These are phyloP conservation scores for Drosophila setosimentum DNA, from an alignment of 2,888 invertebrate genomes.

Conservation along the genomic window DNA sequence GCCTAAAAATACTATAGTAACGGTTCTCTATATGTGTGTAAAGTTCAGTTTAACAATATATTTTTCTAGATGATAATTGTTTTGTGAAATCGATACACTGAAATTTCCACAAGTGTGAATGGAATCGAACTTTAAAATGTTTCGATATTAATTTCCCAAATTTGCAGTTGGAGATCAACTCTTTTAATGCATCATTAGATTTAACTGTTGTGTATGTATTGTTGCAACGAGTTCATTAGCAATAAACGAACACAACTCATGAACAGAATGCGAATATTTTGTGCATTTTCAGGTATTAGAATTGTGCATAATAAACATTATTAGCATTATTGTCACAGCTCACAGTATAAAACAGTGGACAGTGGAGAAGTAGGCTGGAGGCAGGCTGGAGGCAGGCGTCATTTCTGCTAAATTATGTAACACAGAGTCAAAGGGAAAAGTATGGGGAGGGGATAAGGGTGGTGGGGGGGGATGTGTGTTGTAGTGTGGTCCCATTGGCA, in stretches of 20 bases:
- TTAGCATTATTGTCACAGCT: conserved; percentile 71
- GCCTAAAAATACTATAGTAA: not conserved
- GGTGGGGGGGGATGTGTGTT: not conserved
- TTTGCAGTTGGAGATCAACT: too few relatives aligned
- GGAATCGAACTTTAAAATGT: not conserved
- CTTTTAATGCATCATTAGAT: not conserved
- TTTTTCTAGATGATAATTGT: not conserved
- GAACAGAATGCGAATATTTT: conserved; percentile 32
- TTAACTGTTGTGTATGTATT: not conserved
- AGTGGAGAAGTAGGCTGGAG: not conserved
- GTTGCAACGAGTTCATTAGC: conserved; percentile 37
- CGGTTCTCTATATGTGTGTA: not conserved
- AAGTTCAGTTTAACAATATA: not conserved
- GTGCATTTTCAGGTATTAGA: conserved; percentile 43
- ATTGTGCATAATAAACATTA: conserved; percentile 60
- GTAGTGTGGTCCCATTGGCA: conserved; percentile 28
- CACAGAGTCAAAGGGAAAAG: conserved; percentile 27
- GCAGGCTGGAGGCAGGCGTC: conserved; percentile 3
- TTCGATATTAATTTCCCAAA: not conserved
- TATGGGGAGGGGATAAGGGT: not conserved
- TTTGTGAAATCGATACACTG: not conserved
- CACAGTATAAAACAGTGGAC: conserved; percentile 6
- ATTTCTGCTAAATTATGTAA: conserved; percentile 47
- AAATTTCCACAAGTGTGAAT: not conserved
- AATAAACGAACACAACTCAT: conserved; percentile 3